Conservation (phyloP, 2,797 vertebrate genomes). For the Toxotes lorentzi region DNA sequence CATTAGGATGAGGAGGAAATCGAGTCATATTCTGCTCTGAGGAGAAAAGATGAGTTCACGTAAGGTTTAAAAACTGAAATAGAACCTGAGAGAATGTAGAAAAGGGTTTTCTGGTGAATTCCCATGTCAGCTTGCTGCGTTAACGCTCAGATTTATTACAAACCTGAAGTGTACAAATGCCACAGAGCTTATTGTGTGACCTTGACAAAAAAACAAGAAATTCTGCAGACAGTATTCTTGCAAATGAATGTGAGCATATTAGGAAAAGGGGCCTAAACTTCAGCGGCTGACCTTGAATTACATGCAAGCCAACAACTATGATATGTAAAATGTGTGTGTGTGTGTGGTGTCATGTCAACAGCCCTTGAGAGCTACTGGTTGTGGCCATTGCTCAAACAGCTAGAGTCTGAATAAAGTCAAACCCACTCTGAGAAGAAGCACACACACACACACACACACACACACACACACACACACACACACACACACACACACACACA, state of each 20-base stretch:
- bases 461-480: slow-evolving; percentile 7
- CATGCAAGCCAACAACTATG: slow-evolving; percentile 9
- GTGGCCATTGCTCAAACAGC: slow-evolving; percentile 16
- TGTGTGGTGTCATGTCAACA: slow-evolving; percentile 16
- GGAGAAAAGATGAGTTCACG: slow-evolving; percentile 8
- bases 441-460: slow-evolving; percentile 1
- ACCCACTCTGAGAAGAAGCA: not conserved
- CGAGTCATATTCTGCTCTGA: not conserved
- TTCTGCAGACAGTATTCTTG: not conserved
- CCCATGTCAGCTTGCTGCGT: not conserved
- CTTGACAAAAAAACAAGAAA: not conserved
- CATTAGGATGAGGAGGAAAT: slow-evolving; percentile 14
- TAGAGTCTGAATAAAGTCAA: slow-evolving; percentile 33
- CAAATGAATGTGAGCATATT: not conserved
- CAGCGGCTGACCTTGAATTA: not conserved
- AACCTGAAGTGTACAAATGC: not conserved
- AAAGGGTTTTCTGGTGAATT: slow-evolving; percentile 4
- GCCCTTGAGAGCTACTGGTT: slow-evolving; percentile 13
- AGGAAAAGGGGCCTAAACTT: not conserved
- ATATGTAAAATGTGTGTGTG: not conserved
- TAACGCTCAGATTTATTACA: slow-evolving; percentile 11
- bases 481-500: slow-evolving; percentile 14
- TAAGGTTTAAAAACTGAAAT: slow-evolving; percentile 2
- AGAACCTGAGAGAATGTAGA: not conserved
- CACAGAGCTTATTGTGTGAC: slow-evolving; percentile 1